Evolutionary conservation across 2,888 invertebrate species (phyloP).

Genomic region (Plebejus argus): DNA sequence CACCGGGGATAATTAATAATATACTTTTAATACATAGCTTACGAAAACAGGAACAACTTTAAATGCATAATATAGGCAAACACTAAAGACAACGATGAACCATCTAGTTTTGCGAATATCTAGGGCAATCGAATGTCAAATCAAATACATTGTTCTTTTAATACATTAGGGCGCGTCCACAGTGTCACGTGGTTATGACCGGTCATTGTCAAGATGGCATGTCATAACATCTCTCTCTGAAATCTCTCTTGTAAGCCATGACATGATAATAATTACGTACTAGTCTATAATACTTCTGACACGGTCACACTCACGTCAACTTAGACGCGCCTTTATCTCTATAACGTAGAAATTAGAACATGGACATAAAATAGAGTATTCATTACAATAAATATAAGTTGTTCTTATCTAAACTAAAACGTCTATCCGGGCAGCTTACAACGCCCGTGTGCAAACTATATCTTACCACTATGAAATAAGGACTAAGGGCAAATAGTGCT

Average conservation of each 20-base stretch:
- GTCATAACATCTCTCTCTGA: not conserved
- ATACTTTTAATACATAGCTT: slow-evolving; percentile 24
- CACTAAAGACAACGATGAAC: slow-evolving; percentile 21
- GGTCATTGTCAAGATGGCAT: not conserved
- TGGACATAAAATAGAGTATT: slow-evolving; percentile 27
- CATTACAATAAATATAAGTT: slow-evolving; percentile 27
- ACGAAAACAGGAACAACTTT: slow-evolving; percentile 30
- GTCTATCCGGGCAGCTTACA: slow-evolving; percentile 11
- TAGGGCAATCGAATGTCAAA: slow-evolving; percentile 16
- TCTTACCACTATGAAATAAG: slow-evolving; percentile 13
- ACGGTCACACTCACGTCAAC: not conserved
- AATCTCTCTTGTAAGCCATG: too few species aligned
- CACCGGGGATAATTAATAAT: slow-evolving; percentile 25
- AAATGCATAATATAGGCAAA: slow-evolving; percentile 29
- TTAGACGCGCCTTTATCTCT: not conserved
- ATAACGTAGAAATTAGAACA: slow-evolving; percentile 3
- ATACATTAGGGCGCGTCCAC: not conserved
- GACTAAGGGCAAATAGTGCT: slow-evolving; percentile 25
- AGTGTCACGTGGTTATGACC: not conserved
- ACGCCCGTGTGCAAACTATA: slow-evolving; percentile 13
- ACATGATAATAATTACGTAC: too few species aligned
- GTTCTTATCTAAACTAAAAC: slow-evolving; percentile 22
- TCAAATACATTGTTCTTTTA: slow-evolving; percentile 23
- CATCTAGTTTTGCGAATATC: slow-evolving; percentile 1
- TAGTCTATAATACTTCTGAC: not conserved